These are phyloP conservation scores for Pimephales promelas DNA, from an alignment of 2,113 vertebrate genomes.

Conservation along the genomic window DNA sequence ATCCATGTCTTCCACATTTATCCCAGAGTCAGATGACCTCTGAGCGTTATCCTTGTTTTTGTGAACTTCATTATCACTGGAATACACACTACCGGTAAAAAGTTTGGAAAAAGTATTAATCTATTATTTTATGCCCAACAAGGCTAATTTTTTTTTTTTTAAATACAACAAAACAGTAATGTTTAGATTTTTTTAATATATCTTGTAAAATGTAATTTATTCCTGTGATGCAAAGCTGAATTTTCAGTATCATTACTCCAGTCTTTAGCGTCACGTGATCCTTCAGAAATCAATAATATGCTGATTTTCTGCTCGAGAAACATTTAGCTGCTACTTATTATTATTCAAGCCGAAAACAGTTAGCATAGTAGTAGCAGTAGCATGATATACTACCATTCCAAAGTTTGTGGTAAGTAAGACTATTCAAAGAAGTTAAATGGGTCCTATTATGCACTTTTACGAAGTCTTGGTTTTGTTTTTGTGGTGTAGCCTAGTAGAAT, in stretches of 20 bases:
- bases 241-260: neutral
- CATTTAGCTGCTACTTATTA: neutral
- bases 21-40: conserved; percentile 94
- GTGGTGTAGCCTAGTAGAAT: too few relatives aligned
- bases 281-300: neutral
- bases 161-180: too few relatives aligned
- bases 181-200: too few relatives aligned
- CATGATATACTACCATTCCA: neutral
- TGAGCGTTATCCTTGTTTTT: conserved; percentile 67
- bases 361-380: too few relatives aligned
- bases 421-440: neutral
- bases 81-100: neutral
- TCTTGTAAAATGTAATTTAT: neutral
- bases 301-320: neutral
- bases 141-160: neutral
- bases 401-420: neutral
- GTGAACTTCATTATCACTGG: neutral
- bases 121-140: neutral
- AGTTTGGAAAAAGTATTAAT: neutral
- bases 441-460: too few relatives aligned
- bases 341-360: too few relatives aligned
- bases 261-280: neutral
- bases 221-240: neutral
- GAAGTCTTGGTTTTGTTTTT: too few relatives aligned
- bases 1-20: conserved; percentile 40